Percentiles rank a stretch among this genome's conserved stretches.
phyloP scores from a whole-genome alignment of 2,113 vertebrate genomes.

The Vireo altiloquus region DNA sequence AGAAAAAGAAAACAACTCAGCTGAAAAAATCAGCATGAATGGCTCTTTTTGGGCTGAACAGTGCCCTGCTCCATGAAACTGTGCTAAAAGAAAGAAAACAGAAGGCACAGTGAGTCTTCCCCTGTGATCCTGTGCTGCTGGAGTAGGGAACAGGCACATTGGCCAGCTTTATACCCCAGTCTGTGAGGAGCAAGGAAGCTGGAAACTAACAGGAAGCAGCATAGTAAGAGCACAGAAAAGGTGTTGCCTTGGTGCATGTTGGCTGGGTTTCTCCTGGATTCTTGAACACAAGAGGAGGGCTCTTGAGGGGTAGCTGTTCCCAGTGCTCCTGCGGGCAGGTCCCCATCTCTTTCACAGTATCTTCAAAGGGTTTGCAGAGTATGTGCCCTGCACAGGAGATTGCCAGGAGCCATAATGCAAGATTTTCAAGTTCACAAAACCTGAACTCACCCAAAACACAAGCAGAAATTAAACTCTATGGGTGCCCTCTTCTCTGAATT shows the following conservation, averaged over 20 bases:
- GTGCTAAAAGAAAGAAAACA: neutral
- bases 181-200: neutral
- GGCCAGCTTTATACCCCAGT: neutral
- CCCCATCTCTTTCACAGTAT: neutral
- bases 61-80: neutral
- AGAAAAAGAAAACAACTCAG: conserved; percentile 28
- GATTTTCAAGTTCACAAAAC: neutral
- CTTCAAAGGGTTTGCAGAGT: neutral
- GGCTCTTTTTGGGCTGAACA: neutral
- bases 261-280: neutral
- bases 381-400: neutral
- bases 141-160: neutral
- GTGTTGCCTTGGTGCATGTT: neutral
- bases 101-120: neutral
- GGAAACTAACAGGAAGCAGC: neutral
- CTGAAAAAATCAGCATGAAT: conserved; percentile 33
- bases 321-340: neutral
- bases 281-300: neutral
- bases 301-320: neutral
- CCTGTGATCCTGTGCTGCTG: neutral
- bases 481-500: neutral
- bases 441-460: neutral
- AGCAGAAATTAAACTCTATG: neutral
- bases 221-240: neutral
- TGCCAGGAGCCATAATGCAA: neutral